Evolutionary conservation across 2,888 invertebrate species (phyloP).

Genomic region (Allygus modestus): DNA sequence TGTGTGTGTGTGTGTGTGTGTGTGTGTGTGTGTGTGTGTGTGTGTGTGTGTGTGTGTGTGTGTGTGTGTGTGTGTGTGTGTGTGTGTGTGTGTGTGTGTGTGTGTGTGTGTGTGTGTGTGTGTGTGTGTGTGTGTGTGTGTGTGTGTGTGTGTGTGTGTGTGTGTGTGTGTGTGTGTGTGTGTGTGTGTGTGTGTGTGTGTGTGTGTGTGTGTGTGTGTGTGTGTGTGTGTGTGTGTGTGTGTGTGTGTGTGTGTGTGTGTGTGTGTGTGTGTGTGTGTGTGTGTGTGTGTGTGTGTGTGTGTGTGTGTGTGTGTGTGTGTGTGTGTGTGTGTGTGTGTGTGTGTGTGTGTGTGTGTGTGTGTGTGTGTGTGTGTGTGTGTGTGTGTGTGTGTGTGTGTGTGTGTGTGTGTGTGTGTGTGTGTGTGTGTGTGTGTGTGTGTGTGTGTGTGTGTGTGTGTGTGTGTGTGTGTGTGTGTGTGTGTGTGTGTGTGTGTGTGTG

Average conservation of each 20-base stretch:
- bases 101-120: slow-evolving; percentile 54
- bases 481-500: slow-evolving; percentile 45
- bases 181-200: slow-evolving; percentile 45
- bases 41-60: slow-evolving; percentile 64
- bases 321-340: slow-evolving; percentile 24
- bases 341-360: slow-evolving; percentile 43
- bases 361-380: slow-evolving; percentile 45
- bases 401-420: slow-evolving; percentile 45
- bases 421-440: slow-evolving; percentile 43
- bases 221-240: slow-evolving; percentile 43
- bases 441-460: slow-evolving; percentile 45
- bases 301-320: slow-evolving; percentile 40
- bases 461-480: slow-evolving; percentile 37
- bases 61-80: slow-evolving; percentile 63
- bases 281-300: slow-evolving; percentile 45
- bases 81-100: slow-evolving; percentile 62
- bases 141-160: slow-evolving; percentile 52
- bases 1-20: slow-evolving; percentile 63
- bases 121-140: slow-evolving; percentile 52
- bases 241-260: slow-evolving; percentile 43
- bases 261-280: slow-evolving; percentile 45
- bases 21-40: slow-evolving; percentile 64
- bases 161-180: slow-evolving; percentile 52
- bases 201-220: slow-evolving; percentile 43
- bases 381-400: slow-evolving; percentile 43